These are phyloP conservation scores for Trileptium ribeirensis DNA, from an alignment of 2,888 invertebrate species.

Conservation along the genomic window DNA sequence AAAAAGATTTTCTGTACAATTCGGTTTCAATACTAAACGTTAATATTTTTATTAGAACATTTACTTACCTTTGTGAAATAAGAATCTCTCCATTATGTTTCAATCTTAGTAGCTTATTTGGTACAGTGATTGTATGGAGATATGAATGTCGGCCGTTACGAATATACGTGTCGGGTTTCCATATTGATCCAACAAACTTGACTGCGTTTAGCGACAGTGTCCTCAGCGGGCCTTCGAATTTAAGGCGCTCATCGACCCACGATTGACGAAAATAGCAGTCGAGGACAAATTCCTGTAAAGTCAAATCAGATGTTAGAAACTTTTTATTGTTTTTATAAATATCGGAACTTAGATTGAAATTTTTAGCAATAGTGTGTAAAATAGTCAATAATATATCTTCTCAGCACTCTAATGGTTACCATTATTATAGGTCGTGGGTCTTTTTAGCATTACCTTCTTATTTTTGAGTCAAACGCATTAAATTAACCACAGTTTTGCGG, in stretches of 20 bases:
- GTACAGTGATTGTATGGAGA: constrained; percentile 91
- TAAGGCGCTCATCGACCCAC: constrained; percentile 72
- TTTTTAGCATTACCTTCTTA: too few relatives aligned
- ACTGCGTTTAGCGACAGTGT: constrained; percentile 64
- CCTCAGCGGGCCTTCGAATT: constrained; percentile 56
- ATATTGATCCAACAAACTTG: constrained; percentile 78
- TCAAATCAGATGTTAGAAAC: too few relatives aligned
- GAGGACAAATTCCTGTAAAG: constrained; percentile 69
- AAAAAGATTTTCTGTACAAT: too few relatives aligned
- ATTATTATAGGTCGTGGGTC: too few relatives aligned
- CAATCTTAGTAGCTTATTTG: constrained; percentile 82
- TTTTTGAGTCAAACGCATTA: too few relatives aligned
- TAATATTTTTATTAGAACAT: background rate
- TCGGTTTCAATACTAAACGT: too few relatives aligned
- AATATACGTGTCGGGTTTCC: constrained; percentile 93
- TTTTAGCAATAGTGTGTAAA: too few relatives aligned
- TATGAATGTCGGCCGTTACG: constrained; percentile 89
- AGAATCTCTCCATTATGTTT: constrained; percentile 81
- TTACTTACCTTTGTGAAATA: constrained; percentile 77
- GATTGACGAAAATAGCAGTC: constrained; percentile 80
- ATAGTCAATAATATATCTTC: too few relatives aligned
- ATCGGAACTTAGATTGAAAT: too few relatives aligned
- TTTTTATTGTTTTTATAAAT: too few relatives aligned
- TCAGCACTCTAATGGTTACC: too few relatives aligned
- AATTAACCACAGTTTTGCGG: too few relatives aligned